Evolutionary conservation across 1,140 invertebrate species (phyloP), one percentile per base, ranked within the genome.

Genomic region (Globodera ellingtonae): DNA sequence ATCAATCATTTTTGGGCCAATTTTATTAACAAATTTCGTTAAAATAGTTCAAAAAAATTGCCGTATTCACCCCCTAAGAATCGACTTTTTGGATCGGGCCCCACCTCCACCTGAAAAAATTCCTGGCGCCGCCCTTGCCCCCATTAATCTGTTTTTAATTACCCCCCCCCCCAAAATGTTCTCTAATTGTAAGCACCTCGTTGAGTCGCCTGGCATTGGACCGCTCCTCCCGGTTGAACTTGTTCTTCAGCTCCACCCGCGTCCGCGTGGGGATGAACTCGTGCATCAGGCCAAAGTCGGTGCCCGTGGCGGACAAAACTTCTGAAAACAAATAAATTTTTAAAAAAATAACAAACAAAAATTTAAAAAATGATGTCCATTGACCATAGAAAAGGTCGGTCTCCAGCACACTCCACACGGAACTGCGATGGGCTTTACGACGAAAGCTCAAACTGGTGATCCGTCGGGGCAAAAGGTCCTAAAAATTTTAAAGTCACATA

Each of bases 231-330:
- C 83, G 77, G 50, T 79, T 82, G 67, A 79, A 84, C 80, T 84
- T 84, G 56, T 86, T 84, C 65, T 84, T 84, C 65, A 84, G 56
- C 62, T 84, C 83, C 13, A 80, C 35, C 4, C 83, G 80, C 13
- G 83, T 70, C 59, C 84, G 69, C n/a, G 59, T 78, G 1, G 81
- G 83, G 35, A 84, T 84, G 52, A 84, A 84, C 65, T 84, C 84
- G 48, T 84, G 83, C 83, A 84, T 84, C 48, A 84, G 74, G 24
- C 84, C 70, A 78, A 84, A 84, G 69, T 84, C 83, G 13, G 83
- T 74, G 24, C 83, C 83, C 4, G 83, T 84, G 35, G 84, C 84
- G 44, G 69, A 69, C 66, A 84, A 59, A 46, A 84, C 76, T 48
- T 81, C 83, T 83, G 71, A 70, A 80, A 59, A 62, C n/a, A 8